Base-by-base conservation (phyloP, 2,888 invertebrate genomes). In the Nesidiocoris tenuis region DNA sequence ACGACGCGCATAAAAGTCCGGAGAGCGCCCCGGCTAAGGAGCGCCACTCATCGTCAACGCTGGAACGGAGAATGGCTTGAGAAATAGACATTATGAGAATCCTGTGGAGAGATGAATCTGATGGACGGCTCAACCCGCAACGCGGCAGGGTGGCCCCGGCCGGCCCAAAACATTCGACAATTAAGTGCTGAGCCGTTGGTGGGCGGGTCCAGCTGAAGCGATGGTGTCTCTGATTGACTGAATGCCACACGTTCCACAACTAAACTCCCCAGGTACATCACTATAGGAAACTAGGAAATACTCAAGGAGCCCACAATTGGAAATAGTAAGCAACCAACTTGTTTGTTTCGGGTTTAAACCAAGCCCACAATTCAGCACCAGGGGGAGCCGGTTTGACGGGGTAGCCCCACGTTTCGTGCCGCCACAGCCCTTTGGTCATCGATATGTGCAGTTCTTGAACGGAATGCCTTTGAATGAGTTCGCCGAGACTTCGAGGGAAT, bases 351-450 rank as follows among this genome's bases (percentile, higher is more conserved):
- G 87, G 84, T 77, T 89, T 87, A 82, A 99, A 98, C 96, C 97
- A 97, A 0, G 93, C 95, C 88, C 93, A 94, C 0, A 98, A 86
- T 84, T 98, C 96, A 1, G 96, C 96, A 3, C 98, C 98, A 0
- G 96, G 93, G 0, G 96, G 92, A 1, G 96, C 93, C 83, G 95
- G 93, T 12, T 90, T 84, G 24, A 94, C 88, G 1, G 97, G 96
- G 85, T 96, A 96, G 0, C 98, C 98, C 98, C 98, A 99, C 75
- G 90, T 89, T 80, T 92, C 90, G 83, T 96, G 92, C 78, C 92
- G 89, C 98, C 98, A 99, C 74, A 95, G 86, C 0, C 98, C 98
- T 84, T 95, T 94, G 0, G 96, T 96, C 76, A 98, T 87, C 76
- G 93, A 92, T 66, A 99, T 87, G 82, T 97, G 96, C 19, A 99